A percentile compares a stretch with the other conserved stretches of the same genome.
Conservation (phyloP, 2,113 vertebrate genomes). For the Amia ocellicauda region DNA sequence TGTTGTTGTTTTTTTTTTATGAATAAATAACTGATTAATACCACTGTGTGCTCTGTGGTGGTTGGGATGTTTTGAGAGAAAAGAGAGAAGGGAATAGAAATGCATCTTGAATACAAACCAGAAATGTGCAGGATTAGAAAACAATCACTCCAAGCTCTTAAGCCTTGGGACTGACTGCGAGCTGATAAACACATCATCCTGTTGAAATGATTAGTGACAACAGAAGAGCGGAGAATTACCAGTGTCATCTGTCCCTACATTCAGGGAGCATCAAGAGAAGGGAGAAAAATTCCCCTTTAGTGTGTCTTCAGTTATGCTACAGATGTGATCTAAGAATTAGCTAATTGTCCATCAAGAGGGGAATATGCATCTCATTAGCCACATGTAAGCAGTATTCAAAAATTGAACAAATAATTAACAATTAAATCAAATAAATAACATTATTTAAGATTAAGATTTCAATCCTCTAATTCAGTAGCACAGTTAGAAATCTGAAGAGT, state of each 20-base stretch:
- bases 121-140: neutral
- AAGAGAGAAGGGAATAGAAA: too few relatives aligned
- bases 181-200: neutral
- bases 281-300: neutral
- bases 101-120: neutral
- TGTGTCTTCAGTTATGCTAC: neutral
- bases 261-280: neutral
- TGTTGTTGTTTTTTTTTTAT: too few relatives aligned
- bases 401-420: slow-evolving; percentile 46
- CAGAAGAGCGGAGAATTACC: neutral
- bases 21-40: too few relatives aligned
- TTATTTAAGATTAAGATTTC: slow-evolving; percentile 34
- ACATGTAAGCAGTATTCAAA: slow-evolving; percentile 35
- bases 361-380: slow-evolving; percentile 52
- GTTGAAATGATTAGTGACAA: slow-evolving; percentile 6
- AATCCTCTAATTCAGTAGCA: too few relatives aligned
- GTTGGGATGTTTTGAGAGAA: too few relatives aligned
- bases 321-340: slow-evolving; percentile 38
- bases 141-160: neutral
- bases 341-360: slow-evolving; percentile 32
- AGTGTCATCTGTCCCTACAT: neutral
- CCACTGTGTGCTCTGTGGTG: too few relatives aligned
- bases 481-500: too few relatives aligned
- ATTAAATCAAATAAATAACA: slow-evolving; percentile 45
- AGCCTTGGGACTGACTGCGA: slow-evolving; percentile 1